Conservation (phyloP, 2,113 vertebrate species). For the Hoplias malabaricus region DNA sequence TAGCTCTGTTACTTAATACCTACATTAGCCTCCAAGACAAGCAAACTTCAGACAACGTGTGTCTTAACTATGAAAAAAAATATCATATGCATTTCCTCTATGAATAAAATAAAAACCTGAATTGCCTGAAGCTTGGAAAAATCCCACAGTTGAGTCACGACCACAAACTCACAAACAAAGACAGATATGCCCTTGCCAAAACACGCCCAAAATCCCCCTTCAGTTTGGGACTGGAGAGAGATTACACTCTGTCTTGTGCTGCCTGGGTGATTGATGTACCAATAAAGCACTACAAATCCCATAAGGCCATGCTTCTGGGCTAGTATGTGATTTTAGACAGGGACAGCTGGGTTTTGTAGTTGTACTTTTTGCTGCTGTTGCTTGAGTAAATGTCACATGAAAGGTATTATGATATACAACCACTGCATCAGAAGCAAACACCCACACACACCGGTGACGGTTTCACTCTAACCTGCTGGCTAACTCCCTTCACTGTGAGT, state of each 20-base stretch:
- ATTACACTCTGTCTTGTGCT: not conserved
- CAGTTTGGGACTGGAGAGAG: not conserved
- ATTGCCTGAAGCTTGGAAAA: not conserved
- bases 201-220: not conserved
- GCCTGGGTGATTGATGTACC: not conserved
- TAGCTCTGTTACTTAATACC: too few relatives aligned
- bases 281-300: conserved; percentile 9
- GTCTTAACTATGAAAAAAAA: too few relatives aligned
- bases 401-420: not conserved
- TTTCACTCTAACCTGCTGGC: not conserved
- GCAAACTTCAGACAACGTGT: too few relatives aligned
- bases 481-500: not conserved
- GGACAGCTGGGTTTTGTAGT: not conserved
- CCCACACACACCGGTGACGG: not conserved
- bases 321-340: not conserved
- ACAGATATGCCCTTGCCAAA: not conserved
- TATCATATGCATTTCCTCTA: too few relatives aligned
- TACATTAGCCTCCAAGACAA: too few relatives aligned
- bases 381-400: conserved; percentile 2
- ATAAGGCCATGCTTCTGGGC: not conserved
- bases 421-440: not conserved
- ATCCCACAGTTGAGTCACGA: not conserved
- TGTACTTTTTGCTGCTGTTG: not conserved
- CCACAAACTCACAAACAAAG: not conserved
- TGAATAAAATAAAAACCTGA: too few relatives aligned